Evolutionary conservation across 2,888 invertebrate genomes (phyloP).

Genomic region (Apoda limacodes): DNA sequence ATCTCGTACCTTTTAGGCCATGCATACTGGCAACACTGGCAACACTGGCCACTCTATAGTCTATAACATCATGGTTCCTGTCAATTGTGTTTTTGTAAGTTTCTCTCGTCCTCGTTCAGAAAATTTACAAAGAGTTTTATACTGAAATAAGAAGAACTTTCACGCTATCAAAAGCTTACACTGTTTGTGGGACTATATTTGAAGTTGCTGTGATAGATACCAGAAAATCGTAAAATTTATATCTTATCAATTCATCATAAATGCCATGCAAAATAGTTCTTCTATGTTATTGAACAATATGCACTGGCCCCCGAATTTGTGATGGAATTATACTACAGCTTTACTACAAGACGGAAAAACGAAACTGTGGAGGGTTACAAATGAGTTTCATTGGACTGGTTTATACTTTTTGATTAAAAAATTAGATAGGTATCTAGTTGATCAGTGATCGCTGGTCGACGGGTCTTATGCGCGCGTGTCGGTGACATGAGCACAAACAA

Average conservation of each 20-base stretch:
- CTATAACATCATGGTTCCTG: conserved; percentile 12
- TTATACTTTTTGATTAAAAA: too few relatives aligned
- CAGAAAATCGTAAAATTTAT: too few relatives aligned
- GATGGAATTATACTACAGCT: conserved; percentile 54
- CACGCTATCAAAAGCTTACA: too few relatives aligned
- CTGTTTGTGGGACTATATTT: too few relatives aligned
- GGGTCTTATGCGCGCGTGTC: conserved; percentile 54
- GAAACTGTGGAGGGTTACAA: conserved; percentile 56
- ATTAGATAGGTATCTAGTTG: conserved; percentile 28
- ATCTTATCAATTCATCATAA: conserved; percentile 2
- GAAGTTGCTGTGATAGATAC: too few relatives aligned
- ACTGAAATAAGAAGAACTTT: too few relatives aligned
- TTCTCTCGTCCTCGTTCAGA: too few relatives aligned
- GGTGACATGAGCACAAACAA: conserved; percentile 70
- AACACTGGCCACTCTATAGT: conserved; percentile 9
- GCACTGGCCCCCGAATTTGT: conserved; percentile 45
- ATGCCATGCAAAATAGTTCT: conserved; percentile 10
- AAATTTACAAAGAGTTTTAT: too few relatives aligned
- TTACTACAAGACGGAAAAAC: conserved; percentile 47
- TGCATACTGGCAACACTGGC: too few relatives aligned
- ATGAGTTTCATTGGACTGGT: conserved; percentile 39
- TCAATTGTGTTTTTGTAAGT: too few relatives aligned
- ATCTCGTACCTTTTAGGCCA: too few relatives aligned
- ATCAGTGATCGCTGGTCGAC: conserved; percentile 37
- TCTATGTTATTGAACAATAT: conserved; percentile 29